Evolutionary conservation across 92 coral and sea anemone genomes (phyloP).

Genomic region (Zoanthus gigantus): DNA sequence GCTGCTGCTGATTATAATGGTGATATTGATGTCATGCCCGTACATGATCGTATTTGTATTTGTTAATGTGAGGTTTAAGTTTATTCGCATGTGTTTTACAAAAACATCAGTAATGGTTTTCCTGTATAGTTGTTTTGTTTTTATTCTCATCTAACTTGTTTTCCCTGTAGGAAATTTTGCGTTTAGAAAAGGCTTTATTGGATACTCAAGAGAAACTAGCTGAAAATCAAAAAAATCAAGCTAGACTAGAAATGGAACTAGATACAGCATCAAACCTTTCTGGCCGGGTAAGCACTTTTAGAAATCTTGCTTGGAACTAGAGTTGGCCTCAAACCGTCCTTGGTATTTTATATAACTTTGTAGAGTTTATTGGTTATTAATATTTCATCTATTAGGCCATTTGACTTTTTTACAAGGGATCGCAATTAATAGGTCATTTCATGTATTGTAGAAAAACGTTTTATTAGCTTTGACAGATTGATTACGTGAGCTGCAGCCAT

Average conservation of each 20-base stretch:
- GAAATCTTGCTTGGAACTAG: background rate
- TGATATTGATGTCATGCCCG: no score
- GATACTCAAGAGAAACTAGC: constrained; percentile 87
- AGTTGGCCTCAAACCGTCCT: background rate
- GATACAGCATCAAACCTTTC: constrained; percentile 94
- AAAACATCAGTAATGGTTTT: background rate
- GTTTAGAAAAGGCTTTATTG: constrained; percentile 86
- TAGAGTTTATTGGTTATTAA: no score
- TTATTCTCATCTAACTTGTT: background rate
- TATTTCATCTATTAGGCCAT: no score
- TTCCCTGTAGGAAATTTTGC: constrained; percentile 75
- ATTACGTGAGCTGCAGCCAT: no score
- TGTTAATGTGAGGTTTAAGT: background rate
- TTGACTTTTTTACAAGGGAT: no score
- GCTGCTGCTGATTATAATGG: no score
- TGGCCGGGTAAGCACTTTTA: constrained; percentile 73
- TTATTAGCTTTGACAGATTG: no score
- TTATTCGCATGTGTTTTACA: background rate
- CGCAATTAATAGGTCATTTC: no score
- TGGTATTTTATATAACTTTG: no score
- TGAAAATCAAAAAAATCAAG: constrained; percentile 79
- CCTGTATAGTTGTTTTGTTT: background rate
- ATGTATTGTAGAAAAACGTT: no score
- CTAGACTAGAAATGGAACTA: constrained; percentile 90
- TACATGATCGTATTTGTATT: background rate